Conservation (phyloP, 2,888 invertebrate genomes). For the Anoplius nigerrimus region DNA sequence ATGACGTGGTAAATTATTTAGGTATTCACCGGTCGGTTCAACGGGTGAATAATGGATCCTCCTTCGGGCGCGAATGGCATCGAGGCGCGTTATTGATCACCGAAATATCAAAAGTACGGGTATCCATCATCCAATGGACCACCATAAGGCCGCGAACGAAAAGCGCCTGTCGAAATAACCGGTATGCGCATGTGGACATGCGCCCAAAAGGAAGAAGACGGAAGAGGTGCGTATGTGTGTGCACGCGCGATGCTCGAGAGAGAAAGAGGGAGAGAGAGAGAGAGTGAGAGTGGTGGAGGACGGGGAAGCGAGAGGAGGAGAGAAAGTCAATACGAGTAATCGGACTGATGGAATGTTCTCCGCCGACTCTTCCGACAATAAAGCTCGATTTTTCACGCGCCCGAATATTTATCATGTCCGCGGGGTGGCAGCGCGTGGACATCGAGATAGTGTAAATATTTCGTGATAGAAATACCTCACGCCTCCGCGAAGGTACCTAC, state of each 20-base stretch:
- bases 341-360: conserved; percentile 47
- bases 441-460: conserved; percentile 57
- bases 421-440: conserved; percentile 54
- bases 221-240: conserved; percentile 24
- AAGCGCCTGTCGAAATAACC: conserved; percentile 29
- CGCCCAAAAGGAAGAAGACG: too few relatives aligned
- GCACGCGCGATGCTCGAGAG: neutral
- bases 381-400: conserved; percentile 59
- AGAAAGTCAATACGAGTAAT: conserved; percentile 25
- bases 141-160: conserved; percentile 36
- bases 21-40: conserved; percentile 65
- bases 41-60: conserved; percentile 67
- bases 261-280: conserved; percentile 4
- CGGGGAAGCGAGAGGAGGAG: conserved; percentile 19
- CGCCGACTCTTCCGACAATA: conserved; percentile 50
- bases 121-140: conserved; percentile 67
- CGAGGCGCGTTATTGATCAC: conserved; percentile 68
- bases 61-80: conserved; percentile 59
- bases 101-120: conserved; percentile 70
- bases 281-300: conserved; percentile 7
- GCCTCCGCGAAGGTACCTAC: too few relatives aligned
- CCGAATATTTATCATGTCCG: conserved; percentile 50
- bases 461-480: conserved; percentile 58
- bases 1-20: conserved; percentile 70
- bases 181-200: too few relatives aligned